phyloP scores from a whole-genome alignment of 2,888 invertebrate species.

The Oeneis ivallda region DNA sequence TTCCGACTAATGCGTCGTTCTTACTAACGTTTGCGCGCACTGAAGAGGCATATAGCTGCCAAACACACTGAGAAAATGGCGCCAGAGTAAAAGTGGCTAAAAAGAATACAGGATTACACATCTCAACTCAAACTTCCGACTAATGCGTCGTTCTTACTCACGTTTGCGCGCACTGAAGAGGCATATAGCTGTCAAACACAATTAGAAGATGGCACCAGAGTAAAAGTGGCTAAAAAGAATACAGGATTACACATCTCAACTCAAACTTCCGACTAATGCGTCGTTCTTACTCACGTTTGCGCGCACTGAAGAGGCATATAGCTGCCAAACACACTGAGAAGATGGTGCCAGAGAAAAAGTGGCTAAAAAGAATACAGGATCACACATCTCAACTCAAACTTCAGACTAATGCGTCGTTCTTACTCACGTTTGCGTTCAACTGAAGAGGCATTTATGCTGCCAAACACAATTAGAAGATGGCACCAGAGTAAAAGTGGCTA shows the following conservation, averaged over 20 bases:
- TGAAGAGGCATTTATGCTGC: constrained; percentile 59
- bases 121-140: constrained; percentile 50
- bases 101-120: neutral
- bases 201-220: neutral
- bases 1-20: constrained; percentile 60
- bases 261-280: constrained; percentile 58
- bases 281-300: constrained; percentile 58
- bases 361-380: neutral
- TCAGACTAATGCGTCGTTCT: constrained; percentile 61
- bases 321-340: constrained; percentile 47
- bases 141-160: constrained; percentile 63
- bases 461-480: constrained; percentile 40
- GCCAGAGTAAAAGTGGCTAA: neutral
- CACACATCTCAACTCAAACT: constrained; percentile 39
- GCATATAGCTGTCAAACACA: constrained; percentile 54
- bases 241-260: constrained; percentile 16
- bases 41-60: constrained; percentile 59
- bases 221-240: neutral
- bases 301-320: constrained; percentile 62
- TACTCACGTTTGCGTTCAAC: constrained; percentile 58
- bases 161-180: constrained; percentile 58
- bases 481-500: neutral
- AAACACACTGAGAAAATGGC: constrained; percentile 41
- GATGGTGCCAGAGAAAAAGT: neutral
- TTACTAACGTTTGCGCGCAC: constrained; percentile 58